Conservation (phyloP, 2,888 invertebrate species). For the Chelonus formosanus region DNA sequence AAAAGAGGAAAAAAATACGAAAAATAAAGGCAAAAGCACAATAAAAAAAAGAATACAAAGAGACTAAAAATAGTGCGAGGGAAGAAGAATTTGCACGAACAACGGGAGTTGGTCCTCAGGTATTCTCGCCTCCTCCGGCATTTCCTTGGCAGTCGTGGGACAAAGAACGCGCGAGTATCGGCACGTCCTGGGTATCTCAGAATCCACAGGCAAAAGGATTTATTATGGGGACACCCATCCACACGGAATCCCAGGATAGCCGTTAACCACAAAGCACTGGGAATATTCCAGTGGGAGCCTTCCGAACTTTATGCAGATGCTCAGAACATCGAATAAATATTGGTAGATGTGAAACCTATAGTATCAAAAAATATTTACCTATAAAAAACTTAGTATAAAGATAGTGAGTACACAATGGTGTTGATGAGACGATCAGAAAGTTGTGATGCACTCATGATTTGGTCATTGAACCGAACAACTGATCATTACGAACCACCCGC, state of each 20-base stretch:
- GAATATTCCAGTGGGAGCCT: slow-evolving; percentile 27
- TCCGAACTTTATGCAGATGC: slow-evolving; percentile 54
- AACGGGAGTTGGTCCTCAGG: slow-evolving; percentile 23
- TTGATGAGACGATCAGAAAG: slow-evolving; percentile 12
- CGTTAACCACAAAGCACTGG: slow-evolving; percentile 31
- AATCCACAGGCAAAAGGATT: slow-evolving; percentile 47
- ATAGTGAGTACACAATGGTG: background rate
- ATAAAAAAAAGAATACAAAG: slow-evolving; percentile 11
- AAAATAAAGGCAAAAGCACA: slow-evolving; percentile 3
- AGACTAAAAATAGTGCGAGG: slow-evolving; percentile 30
- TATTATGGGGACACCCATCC: slow-evolving; percentile 53
- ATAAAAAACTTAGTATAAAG: background rate
- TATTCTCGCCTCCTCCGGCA: slow-evolving; percentile 25
- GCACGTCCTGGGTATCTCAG: slow-evolving; percentile 23
- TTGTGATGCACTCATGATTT: slow-evolving; percentile 22
- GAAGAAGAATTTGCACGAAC: slow-evolving; percentile 33
- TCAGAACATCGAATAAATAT: slow-evolving; percentile 49
- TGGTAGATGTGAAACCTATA: too few relatives aligned
- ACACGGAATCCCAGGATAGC: slow-evolving; percentile 41
- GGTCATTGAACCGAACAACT: slow-evolving; percentile 14
- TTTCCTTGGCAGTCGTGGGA: slow-evolving; percentile 29
- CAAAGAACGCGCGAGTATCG: slow-evolving; percentile 26
- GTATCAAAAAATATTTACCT: slow-evolving; percentile 30
- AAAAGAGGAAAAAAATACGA: slow-evolving; percentile 9
- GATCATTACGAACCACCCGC: slow-evolving; percentile 47